Conservation (phyloP, 2,888 invertebrate genomes). For the Therioaphis trifolii region DNA sequence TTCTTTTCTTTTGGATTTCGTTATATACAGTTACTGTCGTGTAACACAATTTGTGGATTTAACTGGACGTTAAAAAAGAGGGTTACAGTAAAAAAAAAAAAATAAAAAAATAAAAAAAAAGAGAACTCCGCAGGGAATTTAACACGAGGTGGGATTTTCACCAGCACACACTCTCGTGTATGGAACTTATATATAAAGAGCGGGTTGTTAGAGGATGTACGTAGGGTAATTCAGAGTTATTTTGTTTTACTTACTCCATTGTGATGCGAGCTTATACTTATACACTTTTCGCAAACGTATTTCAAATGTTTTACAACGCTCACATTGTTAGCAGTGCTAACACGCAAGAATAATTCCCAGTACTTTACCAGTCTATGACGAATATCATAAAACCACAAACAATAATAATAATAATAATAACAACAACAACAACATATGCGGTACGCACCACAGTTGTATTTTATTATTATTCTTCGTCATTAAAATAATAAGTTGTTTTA, state of each 20-base stretch:
- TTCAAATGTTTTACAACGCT: neutral
- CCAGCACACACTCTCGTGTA: neutral
- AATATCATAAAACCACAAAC: neutral
- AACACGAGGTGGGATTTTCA: constrained; percentile 1
- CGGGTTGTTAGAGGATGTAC: constrained; percentile 3
- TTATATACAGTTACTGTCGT: neutral
- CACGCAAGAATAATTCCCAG: neutral
- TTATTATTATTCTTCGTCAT: neutral
- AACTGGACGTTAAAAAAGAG: constrained; percentile 2
- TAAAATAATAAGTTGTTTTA: neutral
- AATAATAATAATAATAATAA: too few relatives aligned
- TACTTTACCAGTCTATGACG: neutral
- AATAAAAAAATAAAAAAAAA: too few relatives aligned
- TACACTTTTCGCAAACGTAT: constrained; percentile 2
- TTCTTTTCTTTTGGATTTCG: constrained; percentile 11
- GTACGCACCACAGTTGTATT: neutral
- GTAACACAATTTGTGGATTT: constrained; percentile 38
- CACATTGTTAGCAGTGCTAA: constrained; percentile 5
- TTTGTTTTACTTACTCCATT: constrained; percentile 46
- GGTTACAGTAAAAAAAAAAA: neutral
- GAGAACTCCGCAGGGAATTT: constrained; percentile 7
- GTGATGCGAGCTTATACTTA: neutral
- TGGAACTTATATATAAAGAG: neutral
- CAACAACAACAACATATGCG: too few relatives aligned
- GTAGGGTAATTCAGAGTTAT: constrained; percentile 35